These are phyloP conservation scores for Dallia pectoralis DNA, from an alignment of 2,797 vertebrate genomes.

Conservation along the genomic window DNA sequence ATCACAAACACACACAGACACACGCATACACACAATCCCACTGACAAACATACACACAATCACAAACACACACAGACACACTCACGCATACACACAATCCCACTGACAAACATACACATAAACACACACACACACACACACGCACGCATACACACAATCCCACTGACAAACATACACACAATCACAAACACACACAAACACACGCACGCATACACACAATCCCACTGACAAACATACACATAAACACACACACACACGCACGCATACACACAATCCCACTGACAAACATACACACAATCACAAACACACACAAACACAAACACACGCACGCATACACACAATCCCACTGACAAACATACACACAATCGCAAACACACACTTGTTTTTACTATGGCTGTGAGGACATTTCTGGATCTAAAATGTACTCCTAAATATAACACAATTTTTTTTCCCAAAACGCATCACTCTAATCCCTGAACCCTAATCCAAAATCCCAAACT, in stretches of 20 bases:
- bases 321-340: constrained; percentile 12
- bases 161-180: not conserved
- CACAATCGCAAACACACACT: constrained; percentile 7
- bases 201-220: constrained; percentile 15
- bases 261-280: constrained; percentile 10
- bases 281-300: constrained; percentile 13
- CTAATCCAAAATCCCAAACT: no score
- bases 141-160: constrained; percentile 12
- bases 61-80: constrained; percentile 19
- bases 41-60: constrained; percentile 10
- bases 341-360: not conserved
- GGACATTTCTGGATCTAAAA: no score
- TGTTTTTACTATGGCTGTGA: no score
- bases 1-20: not conserved
- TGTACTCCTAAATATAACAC: no score
- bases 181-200: not conserved
- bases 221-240: constrained; percentile 5
- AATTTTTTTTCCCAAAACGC: no score
- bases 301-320: not conserved
- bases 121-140: not conserved
- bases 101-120: constrained; percentile 12
- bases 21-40: constrained; percentile 12
- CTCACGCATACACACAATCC: no score
- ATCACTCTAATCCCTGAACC: no score
- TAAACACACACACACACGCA: constrained; percentile 1